phyloP scores from a whole-genome alignment of 2,888 invertebrate species.

The Gortyna flavago region DNA sequence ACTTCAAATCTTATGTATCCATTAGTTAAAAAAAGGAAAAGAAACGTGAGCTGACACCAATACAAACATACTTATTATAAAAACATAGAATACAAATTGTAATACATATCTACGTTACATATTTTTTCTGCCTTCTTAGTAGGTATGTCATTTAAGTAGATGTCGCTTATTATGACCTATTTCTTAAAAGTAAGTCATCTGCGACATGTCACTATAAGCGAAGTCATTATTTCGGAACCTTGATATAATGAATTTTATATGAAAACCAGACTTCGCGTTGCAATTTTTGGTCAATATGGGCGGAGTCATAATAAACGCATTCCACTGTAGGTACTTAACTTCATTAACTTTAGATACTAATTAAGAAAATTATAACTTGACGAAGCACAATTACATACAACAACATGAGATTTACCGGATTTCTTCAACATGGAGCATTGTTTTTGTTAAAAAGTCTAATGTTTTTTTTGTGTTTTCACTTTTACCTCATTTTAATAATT shows the following conservation, averaged over 20 bases:
- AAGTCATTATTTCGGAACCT: neutral
- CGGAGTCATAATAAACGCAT: neutral
- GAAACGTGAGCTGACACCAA: neutral
- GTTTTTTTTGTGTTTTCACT: neutral
- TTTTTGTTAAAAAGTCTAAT: neutral
- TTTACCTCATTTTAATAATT: neutral
- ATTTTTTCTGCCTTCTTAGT: neutral
- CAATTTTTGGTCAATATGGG: neutral
- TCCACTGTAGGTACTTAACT: neutral
- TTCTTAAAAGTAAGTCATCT: neutral
- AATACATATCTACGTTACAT: neutral
- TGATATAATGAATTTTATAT: neutral
- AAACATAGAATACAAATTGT: neutral
- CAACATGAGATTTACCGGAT: conserved; percentile 4
- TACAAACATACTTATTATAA: neutral
- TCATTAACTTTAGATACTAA: neutral
- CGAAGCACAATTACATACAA: neutral
- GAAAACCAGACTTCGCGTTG: neutral
- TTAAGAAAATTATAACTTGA: conserved; percentile 10
- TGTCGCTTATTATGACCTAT: neutral
- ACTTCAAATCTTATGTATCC: neutral
- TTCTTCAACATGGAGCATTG: neutral
- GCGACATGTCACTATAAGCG: neutral
- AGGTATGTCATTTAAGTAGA: neutral
- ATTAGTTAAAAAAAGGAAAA: neutral